Conservation (phyloP, 2,888 invertebrate species). For the Drosophila emarginata region DNA sequence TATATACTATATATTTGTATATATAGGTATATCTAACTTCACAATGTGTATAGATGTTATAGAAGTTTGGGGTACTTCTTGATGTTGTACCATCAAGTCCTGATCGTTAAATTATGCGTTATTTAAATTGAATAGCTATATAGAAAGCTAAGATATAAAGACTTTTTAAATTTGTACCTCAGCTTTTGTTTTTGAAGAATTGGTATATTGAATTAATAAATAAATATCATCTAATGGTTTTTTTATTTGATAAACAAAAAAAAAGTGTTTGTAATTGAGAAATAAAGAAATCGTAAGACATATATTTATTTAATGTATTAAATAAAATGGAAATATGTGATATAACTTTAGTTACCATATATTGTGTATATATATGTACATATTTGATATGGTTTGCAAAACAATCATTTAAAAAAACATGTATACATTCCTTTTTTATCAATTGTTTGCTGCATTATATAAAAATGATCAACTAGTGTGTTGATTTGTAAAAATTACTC, state of each 20-base stretch:
- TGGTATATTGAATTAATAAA: slow-evolving; percentile 73
- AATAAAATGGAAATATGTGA: too few relatives aligned
- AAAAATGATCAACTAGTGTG: background rate
- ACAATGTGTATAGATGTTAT: slow-evolving; percentile 47
- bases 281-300: background rate
- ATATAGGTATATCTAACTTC: slow-evolving; percentile 29
- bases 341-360: background rate
- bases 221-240: slow-evolving; percentile 60
- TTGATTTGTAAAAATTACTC: background rate
- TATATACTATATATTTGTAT: slow-evolving; percentile 36
- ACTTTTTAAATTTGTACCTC: slow-evolving; percentile 75
- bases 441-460: background rate
- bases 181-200: slow-evolving; percentile 59
- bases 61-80: slow-evolving; percentile 31
- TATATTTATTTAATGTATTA: too few relatives aligned
- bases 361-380: background rate
- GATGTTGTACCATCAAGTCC: slow-evolving; percentile 44
- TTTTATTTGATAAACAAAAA: slow-evolving; percentile 40
- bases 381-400: too few relatives aligned
- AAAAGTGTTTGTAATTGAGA: background rate
- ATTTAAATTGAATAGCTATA: slow-evolving; percentile 55
- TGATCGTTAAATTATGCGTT: slow-evolving; percentile 66
- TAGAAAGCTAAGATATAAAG: slow-evolving; percentile 64
- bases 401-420: too few relatives aligned
- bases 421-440: background rate